Conservation (phyloP, 1,140 invertebrate species). For the Calosoma granatense region DNA sequence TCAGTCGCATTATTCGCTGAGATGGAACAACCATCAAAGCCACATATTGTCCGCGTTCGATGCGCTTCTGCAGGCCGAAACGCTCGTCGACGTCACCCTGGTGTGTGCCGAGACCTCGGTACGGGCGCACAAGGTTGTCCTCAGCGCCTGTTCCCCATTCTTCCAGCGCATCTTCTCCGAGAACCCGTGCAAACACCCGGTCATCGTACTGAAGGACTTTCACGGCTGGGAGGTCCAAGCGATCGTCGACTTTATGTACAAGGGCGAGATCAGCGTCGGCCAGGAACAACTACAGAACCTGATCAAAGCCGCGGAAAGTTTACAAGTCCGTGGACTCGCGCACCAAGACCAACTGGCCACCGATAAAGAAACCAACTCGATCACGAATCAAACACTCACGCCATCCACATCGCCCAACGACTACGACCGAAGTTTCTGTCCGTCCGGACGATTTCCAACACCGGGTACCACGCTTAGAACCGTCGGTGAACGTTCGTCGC, state of each 20-base stretch:
- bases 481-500: conserved; percentile 17
- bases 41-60: conserved; percentile 80
- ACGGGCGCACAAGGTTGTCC: conserved; percentile 79
- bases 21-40: conserved; percentile 86
- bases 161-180: conserved; percentile 81
- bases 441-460: conserved; percentile 21
- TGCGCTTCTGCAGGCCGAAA: conserved; percentile 68
- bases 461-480: conserved; percentile 22
- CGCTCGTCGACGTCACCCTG: conserved; percentile 79
- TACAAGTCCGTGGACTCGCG: conserved; percentile 70
- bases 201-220: conserved; percentile 83
- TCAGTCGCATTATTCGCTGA: conserved; percentile 76
- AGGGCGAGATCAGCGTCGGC: conserved; percentile 76
- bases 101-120: conserved; percentile 75
- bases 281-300: conserved; percentile 71
- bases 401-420: conserved; percentile 49
- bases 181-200: conserved; percentile 87
- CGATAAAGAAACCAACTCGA: conserved; percentile 37
- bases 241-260: conserved; percentile 87
- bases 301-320: conserved; percentile 74
- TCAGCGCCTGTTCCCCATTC: conserved; percentile 83
- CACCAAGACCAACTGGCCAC: conserved; percentile 53
- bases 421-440: conserved; percentile 32
- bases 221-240: conserved; percentile 76
- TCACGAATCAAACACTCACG: conserved; percentile 38